These are phyloP conservation scores for Luidia sarsii DNA, from an alignment of 53 echinoderm and acorn worm genomes.

Conservation along the genomic window DNA sequence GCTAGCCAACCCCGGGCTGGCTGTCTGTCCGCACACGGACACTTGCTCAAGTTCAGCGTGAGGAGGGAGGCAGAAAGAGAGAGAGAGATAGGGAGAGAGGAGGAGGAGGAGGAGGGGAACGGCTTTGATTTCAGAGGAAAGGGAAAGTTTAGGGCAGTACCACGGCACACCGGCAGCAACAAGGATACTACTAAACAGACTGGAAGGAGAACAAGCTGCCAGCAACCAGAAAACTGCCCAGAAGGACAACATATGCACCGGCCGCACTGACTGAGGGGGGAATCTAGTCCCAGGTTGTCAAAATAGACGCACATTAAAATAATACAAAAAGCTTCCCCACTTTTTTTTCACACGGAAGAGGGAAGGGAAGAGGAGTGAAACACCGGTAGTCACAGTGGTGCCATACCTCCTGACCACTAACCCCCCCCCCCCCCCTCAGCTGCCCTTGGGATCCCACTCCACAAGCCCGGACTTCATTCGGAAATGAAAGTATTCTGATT, in stretches of 20 bases:
- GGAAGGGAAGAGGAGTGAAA: background rate
- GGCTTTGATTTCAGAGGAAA: background rate
- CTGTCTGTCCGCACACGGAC: slow-evolving; percentile 25
- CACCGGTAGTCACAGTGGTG: background rate
- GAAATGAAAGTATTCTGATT: slow-evolving; percentile 53
- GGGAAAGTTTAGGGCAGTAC: background rate
- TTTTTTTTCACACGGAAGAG: slow-evolving; percentile 36
- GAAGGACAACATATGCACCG: background rate
- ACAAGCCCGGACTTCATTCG: slow-evolving; percentile 25
- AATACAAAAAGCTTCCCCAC: too few relatives aligned
- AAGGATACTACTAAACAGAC: too few relatives aligned
- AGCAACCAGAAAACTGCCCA: background rate
- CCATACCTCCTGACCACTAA: background rate
- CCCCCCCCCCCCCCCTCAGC: background rate
- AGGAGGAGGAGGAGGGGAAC: background rate
- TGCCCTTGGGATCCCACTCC: slow-evolving; percentile 41
- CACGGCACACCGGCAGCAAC: background rate
- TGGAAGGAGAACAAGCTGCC: slow-evolving; percentile 13
- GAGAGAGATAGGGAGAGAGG: background rate
- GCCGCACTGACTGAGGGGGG: too few relatives aligned
- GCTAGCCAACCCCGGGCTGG: background rate
- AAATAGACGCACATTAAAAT: too few relatives aligned
- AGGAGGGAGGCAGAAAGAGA: background rate
- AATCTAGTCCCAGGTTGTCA: slow-evolving; percentile 49
- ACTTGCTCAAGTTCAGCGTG: slow-evolving; percentile 44